phyloP scores from a whole-genome alignment of 2,888 invertebrate species.

The Argynnis bischoffii region DNA sequence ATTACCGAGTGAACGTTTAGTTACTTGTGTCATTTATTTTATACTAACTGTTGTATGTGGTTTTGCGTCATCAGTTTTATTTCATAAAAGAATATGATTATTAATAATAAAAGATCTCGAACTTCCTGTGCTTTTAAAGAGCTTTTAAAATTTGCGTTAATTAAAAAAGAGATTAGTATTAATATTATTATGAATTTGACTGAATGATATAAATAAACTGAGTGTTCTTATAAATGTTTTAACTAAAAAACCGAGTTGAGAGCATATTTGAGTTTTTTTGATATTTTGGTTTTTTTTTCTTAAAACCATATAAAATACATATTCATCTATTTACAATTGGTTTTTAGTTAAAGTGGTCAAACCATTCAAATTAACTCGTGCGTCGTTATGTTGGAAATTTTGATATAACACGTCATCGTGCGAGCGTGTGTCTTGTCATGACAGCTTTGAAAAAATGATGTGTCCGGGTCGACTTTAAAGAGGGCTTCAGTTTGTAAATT shows the following conservation, averaged over 20 bases:
- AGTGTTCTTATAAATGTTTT: too few relatives aligned
- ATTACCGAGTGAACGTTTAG: conserved; percentile 3
- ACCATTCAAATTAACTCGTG: conserved; percentile 71
- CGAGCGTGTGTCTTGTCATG: conserved; percentile 52
- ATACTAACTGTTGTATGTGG: conserved; percentile 15
- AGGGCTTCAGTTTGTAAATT: conserved; percentile 41
- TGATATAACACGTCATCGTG: conserved; percentile 68
- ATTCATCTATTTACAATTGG: not conserved
- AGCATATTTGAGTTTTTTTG: too few relatives aligned
- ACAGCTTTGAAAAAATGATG: conserved; percentile 54
- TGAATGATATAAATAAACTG: too few relatives aligned
- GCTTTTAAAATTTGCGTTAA: too few relatives aligned
- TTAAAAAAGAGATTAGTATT: too few relatives aligned
- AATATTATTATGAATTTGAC: too few relatives aligned
- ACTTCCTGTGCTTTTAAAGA: too few relatives aligned
- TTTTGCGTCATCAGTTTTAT: not conserved
- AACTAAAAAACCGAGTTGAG: too few relatives aligned
- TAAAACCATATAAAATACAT: conserved; percentile 15
- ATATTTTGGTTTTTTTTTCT: not conserved
- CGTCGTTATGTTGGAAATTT: conserved; percentile 66
- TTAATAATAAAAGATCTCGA: too few relatives aligned
- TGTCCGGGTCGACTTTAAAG: conserved; percentile 34
- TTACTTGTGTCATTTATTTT: conserved; percentile 5
- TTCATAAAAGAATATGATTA: too few relatives aligned
- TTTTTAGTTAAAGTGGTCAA: conserved; percentile 21